Conservation (phyloP, 2,797 vertebrate genomes). For the Dallia pectoralis region DNA sequence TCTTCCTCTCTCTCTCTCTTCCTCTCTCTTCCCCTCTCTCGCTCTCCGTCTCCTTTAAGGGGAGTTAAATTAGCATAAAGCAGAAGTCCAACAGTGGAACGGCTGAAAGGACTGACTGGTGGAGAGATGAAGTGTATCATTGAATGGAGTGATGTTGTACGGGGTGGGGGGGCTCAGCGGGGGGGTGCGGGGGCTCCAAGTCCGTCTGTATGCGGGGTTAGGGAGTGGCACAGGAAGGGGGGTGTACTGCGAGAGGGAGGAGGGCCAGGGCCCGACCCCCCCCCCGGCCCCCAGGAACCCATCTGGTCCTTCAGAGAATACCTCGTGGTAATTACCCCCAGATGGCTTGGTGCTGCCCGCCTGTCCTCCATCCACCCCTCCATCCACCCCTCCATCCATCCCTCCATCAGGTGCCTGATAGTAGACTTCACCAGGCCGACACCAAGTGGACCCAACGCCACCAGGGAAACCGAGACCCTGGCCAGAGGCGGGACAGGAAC, state of each 20-base stretch:
- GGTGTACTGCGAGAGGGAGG: too few relatives aligned
- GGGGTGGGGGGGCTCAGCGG: too few relatives aligned
- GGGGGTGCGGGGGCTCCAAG: too few relatives aligned
- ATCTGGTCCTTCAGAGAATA: conserved; percentile 99
- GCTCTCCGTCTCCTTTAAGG: conserved; percentile 26
- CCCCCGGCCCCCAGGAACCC: conserved; percentile 70
- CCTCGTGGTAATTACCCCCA: conserved; percentile 99
- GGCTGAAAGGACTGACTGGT: conserved; percentile 95
- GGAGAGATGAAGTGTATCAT: conserved; percentile 99
- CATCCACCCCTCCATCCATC: conserved; percentile 75
- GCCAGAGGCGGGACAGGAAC: too few relatives aligned
- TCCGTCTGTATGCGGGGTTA: too few relatives aligned
- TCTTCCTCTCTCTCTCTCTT: conserved; percentile 46
- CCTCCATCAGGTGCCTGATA: conserved; percentile 95
- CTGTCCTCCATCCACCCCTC: conserved; percentile 75
- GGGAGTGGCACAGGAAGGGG: too few relatives aligned
- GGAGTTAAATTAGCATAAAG: conserved; percentile 94
- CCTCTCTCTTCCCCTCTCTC: conserved; percentile 13
- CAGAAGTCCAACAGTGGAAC: conserved; percentile 87
- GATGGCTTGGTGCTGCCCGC: conserved; percentile 86
- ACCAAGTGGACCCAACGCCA: conserved; percentile 84
- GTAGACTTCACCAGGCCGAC: conserved; percentile 80
- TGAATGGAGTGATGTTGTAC: conserved; percentile 99
- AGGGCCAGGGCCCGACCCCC: conserved; percentile 28
- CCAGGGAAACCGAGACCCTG: conserved; percentile 40